Base-by-base conservation (phyloP, 2,888 invertebrate genomes). In the Tenthredo notha region DNA sequence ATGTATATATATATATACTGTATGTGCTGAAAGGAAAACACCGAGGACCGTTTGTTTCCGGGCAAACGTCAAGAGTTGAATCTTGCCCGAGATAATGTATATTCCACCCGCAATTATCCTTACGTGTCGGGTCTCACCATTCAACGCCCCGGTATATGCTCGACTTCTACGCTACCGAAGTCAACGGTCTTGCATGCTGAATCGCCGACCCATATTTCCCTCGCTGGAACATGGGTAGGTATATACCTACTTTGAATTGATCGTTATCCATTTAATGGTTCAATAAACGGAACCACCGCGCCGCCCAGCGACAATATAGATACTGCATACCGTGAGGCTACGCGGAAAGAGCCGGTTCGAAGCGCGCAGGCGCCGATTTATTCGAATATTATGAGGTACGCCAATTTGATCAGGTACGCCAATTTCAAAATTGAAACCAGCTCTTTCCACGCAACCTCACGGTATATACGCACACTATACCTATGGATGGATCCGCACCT, bases 261-360 rank as follows among this genome's bases (percentile, higher is more conserved):
- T 80, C 37, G 78, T 58, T 80, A 80, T 61, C 78, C 58, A 37
- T 80, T 80, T 50, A 33, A 58, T 40, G 80, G 61, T 80, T 80
- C 80, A 50, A 80, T 80, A 58, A 33, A 58, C 78, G 37, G 10
- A 29, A 29, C 77, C n/a, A 43, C 72, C 72, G 72, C 50, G 77
- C 21, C 25, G 47, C 15, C 43, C 47, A 7, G 40, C 50, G 12
- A 25, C 47, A 15, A 10, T 50, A 29, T 50, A 33, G 33, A 33
- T 33, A 33, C n/a, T n/a, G n/a, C 33, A 33, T 33, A 33, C 29
- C 29, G 29, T 2, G 29, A 33, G 29, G 29, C 2, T 33, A 2
- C 29, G 29, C 2, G 29, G 29, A 33, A 33, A 33, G 2, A 33
- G 29, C 29, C 2, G 29, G 1, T 33, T 33, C 29, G 1, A 33